Base-by-base conservation (phyloP, 1,140 invertebrate species). In the Solenopsis invicta region DNA sequence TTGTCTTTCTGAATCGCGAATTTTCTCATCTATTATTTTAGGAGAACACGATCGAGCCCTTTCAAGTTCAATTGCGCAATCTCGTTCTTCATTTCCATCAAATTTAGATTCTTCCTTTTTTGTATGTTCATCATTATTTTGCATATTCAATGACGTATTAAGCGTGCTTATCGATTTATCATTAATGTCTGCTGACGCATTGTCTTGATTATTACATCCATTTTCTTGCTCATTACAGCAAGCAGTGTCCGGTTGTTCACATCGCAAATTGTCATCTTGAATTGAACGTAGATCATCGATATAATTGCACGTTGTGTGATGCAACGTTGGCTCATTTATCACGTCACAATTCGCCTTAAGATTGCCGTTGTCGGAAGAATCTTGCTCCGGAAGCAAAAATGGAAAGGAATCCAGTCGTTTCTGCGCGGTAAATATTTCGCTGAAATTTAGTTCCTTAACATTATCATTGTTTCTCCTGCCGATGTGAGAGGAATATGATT, bases 401-500 rank as follows among this genome's bases (percentile, higher is more conserved):
- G 69, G 24, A 0, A 84, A 61, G 2, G 69, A 0, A 34, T 82
- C 80, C 41, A 75, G 4, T 3, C 67, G 67, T 74, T 75, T 75
- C 69, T 84, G 54, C 2, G 21, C 16, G 21, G 41, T 13, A 12
- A 84, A 84, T 16, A 84, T 74, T 4, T 84, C 80, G 5, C 69
- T 62, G 18, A 84, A 84, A 29, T 75, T 84, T 10, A 75, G 9
- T 3, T 84, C 69, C 16, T 84, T 82, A 0, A 41, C 2, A 41
- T 41, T 69, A 18, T 45, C 41, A 41, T 12, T 62, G 13, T 50
- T 75, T 29, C 80, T 59, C 2, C 80, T 61, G 45, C 74, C 54
- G 13, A 84, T 18, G 13, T 84, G 80, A 4, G 80, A 84, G 1
- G 80, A 84, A n/a, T 84, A 84, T 24, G 80, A 84, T 8, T 84